Evolutionary conservation across 2,888 invertebrate species (phyloP).

Genomic region (Monopis laevigella): DNA sequence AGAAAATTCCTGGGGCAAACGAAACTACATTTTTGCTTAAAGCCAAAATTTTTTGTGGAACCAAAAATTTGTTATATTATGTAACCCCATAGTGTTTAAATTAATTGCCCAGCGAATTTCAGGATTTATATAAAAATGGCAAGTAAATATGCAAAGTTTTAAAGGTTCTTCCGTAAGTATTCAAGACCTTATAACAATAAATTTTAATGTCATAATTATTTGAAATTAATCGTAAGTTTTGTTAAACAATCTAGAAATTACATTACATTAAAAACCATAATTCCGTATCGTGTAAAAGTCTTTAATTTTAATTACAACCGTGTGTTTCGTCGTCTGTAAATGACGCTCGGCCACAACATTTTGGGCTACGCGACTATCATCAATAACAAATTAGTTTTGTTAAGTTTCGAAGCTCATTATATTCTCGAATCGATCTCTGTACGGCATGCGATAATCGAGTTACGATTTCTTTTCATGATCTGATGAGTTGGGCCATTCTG

Average conservation of each 20-base stretch:
- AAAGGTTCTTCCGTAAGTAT: too few relatives aligned
- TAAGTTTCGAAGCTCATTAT: slow-evolving; percentile 27
- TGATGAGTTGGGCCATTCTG: slow-evolving; percentile 5
- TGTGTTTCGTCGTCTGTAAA: slow-evolving; percentile 6
- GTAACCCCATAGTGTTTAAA: too few relatives aligned
- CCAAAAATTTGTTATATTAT: too few relatives aligned
- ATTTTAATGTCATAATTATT: too few relatives aligned
- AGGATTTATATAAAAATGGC: too few relatives aligned
- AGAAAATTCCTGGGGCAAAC: too few relatives aligned
- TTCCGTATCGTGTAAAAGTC: slow-evolving; percentile 28
- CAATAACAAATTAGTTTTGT: slow-evolving; percentile 59
- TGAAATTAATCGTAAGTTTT: too few relatives aligned
- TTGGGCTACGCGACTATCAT: slow-evolving; percentile 29
- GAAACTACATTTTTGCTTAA: too few relatives aligned
- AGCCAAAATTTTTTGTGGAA: too few relatives aligned
- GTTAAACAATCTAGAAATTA: neutral
- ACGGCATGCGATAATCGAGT: slow-evolving; percentile 11
- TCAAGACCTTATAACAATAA: too few relatives aligned
- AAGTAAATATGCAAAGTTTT: too few relatives aligned
- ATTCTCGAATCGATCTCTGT: slow-evolving; percentile 11
- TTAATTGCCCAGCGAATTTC: too few relatives aligned
- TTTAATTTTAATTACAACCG: slow-evolving; percentile 15
- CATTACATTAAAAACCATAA: slow-evolving; percentile 23
- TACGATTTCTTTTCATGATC: slow-evolving; percentile 7
- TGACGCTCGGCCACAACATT: slow-evolving; percentile 32